These are phyloP conservation scores for Zoroaster sp. DNA, from an alignment of 53 echinoderm and acorn worm species.

Conservation along the genomic window DNA sequence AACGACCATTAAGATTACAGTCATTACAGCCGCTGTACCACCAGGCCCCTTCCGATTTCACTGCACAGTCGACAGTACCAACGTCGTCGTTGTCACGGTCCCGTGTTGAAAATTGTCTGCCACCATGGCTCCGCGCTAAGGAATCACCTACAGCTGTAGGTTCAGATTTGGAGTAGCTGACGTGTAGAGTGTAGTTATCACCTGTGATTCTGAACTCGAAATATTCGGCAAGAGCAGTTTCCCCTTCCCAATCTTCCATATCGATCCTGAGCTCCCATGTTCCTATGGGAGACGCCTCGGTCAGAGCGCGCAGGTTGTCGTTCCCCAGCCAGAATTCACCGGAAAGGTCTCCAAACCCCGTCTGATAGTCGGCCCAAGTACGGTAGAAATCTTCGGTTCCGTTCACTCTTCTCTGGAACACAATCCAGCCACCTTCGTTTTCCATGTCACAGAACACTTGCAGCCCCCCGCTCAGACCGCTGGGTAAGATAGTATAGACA, in stretches of 20 bases:
- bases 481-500: background rate
- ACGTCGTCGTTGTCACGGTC: background rate
- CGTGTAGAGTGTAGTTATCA: background rate
- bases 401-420: constrained; percentile 33
- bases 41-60: constrained; percentile 11
- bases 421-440: constrained; percentile 19
- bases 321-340: constrained; percentile 27
- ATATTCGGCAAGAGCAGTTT: background rate
- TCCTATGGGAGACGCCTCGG: constrained; percentile 15
- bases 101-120: background rate
- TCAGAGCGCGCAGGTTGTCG: constrained; percentile 27
- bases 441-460: constrained; percentile 18
- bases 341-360: constrained; percentile 18
- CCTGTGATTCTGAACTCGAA: background rate
- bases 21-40: constrained; percentile 18
- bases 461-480: too few species aligned
- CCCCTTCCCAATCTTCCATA: background rate
- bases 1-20: constrained; percentile 40
- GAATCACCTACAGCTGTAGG: background rate
- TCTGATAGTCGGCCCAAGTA: constrained; percentile 31
- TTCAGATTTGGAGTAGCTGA: background rate
- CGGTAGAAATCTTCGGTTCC: constrained; percentile 13
- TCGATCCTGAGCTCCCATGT: background rate
- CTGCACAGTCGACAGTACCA: background rate
- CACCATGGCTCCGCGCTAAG: accelerated